These are phyloP conservation scores for Coenonympha arcania DNA, from an alignment of 2,888 invertebrate genomes.

Conservation along the genomic window DNA sequence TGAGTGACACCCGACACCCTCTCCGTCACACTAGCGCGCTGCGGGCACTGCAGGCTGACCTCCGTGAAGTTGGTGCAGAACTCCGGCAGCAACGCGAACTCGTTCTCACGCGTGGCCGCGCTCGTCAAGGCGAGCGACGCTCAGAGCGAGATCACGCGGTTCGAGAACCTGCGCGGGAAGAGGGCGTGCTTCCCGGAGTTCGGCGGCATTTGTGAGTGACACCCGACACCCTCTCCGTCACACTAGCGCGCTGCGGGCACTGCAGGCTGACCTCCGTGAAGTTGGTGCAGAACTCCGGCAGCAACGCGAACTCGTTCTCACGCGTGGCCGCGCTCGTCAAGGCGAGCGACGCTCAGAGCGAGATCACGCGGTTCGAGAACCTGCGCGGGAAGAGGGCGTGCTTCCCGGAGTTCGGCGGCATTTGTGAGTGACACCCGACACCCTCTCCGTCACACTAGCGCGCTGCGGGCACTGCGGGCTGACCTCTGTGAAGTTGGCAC, in stretches of 20 bases:
- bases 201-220: slow-evolving; percentile 75
- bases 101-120: slow-evolving; percentile 67
- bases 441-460: too few species aligned
- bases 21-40: not conserved
- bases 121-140: slow-evolving; percentile 58
- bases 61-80: slow-evolving; percentile 35
- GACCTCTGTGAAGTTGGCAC: too few species aligned
- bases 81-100: slow-evolving; percentile 37
- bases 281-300: slow-evolving; percentile 17
- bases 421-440: slow-evolving; percentile 66
- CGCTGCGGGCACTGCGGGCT: too few species aligned
- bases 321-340: slow-evolving; percentile 74
- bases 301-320: slow-evolving; percentile 48
- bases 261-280: not conserved
- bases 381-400: slow-evolving; percentile 74
- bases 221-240: too few species aligned
- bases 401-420: slow-evolving; percentile 79
- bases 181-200: slow-evolving; percentile 79
- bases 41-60: not conserved
- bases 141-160: slow-evolving; percentile 52
- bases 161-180: slow-evolving; percentile 71
- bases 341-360: slow-evolving; percentile 33
- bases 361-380: slow-evolving; percentile 70
- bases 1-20: slow-evolving; percentile 42
- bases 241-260: not conserved